Conservation (phyloP, 2,888 invertebrate genomes). For the Calliphora vomitoria region DNA sequence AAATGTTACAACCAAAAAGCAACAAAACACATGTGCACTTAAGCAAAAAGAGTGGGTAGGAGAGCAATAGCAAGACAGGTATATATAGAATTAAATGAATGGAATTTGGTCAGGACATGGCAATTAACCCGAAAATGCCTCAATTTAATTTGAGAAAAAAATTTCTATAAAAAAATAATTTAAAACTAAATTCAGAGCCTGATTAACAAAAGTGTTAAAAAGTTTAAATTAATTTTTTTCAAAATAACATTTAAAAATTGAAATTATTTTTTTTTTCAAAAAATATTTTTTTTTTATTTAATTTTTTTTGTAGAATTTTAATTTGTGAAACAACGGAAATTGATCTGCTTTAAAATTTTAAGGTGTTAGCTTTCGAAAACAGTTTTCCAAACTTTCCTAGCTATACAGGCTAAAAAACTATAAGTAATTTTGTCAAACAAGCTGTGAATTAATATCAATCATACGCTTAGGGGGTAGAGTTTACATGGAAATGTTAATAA, state of each 20-base stretch:
- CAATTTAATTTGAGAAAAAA: too few relatives aligned
- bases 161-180: too few relatives aligned
- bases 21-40: not conserved
- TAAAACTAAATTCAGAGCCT: too few relatives aligned
- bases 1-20: constrained; percentile 28
- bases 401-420: not conserved
- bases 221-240: too few relatives aligned
- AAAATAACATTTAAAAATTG: too few relatives aligned
- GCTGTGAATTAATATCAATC: not conserved
- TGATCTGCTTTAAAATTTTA: too few relatives aligned
- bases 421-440: not conserved
- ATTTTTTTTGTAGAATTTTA: too few relatives aligned
- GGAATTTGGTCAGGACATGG: not conserved
- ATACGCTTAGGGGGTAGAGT: not conserved
- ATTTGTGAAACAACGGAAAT: too few relatives aligned
- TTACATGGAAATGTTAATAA: not conserved
- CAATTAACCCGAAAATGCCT: constrained; percentile 7
- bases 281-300: too few relatives aligned
- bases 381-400: not conserved
- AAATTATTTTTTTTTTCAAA: too few relatives aligned
- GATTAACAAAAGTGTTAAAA: too few relatives aligned
- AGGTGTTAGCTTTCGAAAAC: not conserved
- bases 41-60: not conserved
- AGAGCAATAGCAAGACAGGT: not conserved
- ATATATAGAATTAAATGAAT: constrained; percentile 11